Base-by-base conservation (phyloP, 1,140 invertebrate species). In the Meloidogyne floridensis region DNA sequence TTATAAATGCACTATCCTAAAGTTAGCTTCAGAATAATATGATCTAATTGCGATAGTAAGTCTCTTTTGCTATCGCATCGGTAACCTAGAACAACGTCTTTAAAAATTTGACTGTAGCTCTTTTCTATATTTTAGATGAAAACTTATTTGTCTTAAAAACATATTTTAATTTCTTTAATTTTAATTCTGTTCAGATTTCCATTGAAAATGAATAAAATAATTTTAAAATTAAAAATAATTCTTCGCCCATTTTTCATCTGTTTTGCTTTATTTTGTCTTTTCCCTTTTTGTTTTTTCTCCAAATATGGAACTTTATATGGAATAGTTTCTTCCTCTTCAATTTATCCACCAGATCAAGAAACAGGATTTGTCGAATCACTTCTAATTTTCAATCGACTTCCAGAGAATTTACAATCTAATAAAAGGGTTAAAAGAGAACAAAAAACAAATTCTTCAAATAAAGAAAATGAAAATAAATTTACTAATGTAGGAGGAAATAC, bases 341-440 rank as follows among this genome's bases (percentile, higher is more conserved):
- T n/a, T n/a, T n/a, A 11, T n/a, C 59, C n/a, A 65, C 59, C 15
- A 65, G 56, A 59, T 15, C 11, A 59, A 59, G 59, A 65, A 18
- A 65, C 15, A n/a, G 59, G 59, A 65, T 65, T 65, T 65, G 15
- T 65, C n/a, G 59, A 65, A 65, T 65, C 59, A 65, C 59, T 65
- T 65, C 59, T 65, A n/a, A 4, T 65, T 18, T 65, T 65, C n/a
- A 65, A 65, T 65, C 59, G n/a, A n/a, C 59, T n/a, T 65, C 59
- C 59, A 65, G 59, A 65, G 59, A 65, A 65, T 65, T 65, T 65
- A 65, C 59, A 65, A 65, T 65, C 15, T 65, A 65, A 65, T 65
- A 65, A 65, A 65, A n/a, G 59, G n/a, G n/a, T 65, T 54, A 54
- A 74, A 47, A 54, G 72, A 54, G 18, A 74, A 54, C 5, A 74